These are phyloP conservation scores for Phorcus lineatus DNA, from an alignment of 2,888 invertebrate species.

Conservation along the genomic window DNA sequence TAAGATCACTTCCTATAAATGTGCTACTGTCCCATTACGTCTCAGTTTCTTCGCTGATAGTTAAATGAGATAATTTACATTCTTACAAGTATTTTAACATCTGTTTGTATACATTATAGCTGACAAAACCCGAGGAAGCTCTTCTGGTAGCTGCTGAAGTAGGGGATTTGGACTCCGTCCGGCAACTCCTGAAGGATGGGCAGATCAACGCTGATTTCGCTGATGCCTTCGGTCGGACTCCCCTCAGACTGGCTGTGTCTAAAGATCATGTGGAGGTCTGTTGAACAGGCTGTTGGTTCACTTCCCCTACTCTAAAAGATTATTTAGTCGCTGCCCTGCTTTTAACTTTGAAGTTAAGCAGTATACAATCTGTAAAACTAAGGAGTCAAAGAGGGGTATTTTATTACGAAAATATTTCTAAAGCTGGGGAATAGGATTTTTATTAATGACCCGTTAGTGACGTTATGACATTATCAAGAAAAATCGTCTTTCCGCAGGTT, in stretches of 20 bases:
- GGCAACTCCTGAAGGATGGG: background rate
- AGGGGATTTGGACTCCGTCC: background rate
- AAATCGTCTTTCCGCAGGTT: conserved; percentile 49
- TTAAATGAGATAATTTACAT: too few relatives aligned
- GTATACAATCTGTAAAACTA: too few relatives aligned
- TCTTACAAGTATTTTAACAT: too few relatives aligned
- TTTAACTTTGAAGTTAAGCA: too few relatives aligned
- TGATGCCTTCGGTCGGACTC: conserved; percentile 70
- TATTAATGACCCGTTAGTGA: too few relatives aligned
- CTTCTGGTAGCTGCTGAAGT: background rate
- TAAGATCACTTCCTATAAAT: too few relatives aligned
- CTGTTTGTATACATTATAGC: background rate
- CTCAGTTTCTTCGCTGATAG: too few relatives aligned
- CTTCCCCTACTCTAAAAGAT: background rate
- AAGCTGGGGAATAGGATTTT: too few relatives aligned
- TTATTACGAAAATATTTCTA: too few relatives aligned
- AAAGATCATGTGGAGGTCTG: conserved; percentile 73
- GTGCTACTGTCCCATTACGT: too few relatives aligned
- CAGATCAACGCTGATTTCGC: conserved; percentile 59
- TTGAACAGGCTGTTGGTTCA: background rate
- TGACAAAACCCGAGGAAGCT: background rate
- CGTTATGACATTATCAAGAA: background rate
- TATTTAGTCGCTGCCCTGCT: too few relatives aligned
- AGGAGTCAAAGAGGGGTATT: too few relatives aligned
- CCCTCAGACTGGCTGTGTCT: conserved; percentile 69